Evolutionary conservation across 2,888 invertebrate species (phyloP), one percentile per base, ranked within the genome.

Genomic region (Micoletzkya japonica): DNA sequence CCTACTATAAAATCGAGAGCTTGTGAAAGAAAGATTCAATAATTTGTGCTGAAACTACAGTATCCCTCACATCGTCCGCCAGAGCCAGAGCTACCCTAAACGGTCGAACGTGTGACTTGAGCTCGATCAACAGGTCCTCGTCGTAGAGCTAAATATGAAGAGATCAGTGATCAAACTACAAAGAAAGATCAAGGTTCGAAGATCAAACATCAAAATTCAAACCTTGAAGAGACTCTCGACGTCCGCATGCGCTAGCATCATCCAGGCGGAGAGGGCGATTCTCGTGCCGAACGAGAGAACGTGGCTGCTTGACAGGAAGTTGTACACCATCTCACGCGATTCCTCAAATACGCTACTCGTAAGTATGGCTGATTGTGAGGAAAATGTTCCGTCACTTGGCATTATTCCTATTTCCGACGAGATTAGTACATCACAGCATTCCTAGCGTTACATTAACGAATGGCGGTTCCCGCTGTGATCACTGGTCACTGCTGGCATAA

Each of bases 81-180:
- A 57, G 7, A 17, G 17, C 32, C 6, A 52, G 3, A 6, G 64
- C 67, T 2, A 67, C 67, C 57, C 67, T 36, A 28, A 67, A 30
- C 20, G 67, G 67, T 17, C 57, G 37, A 37, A 67, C 4, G n/a
- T 67, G 67, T 1, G 37, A 30, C n/a, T 67, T 28, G 14, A 57
- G 10, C 44, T 57, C 57, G 6, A 37, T 17, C 4, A 57, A 32
- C 7, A 67, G 57, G 32, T 67, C 67, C 14, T 67, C 67, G 17
- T 67, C 67, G 57, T 67, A 67, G 4, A 56, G 30, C 67, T 67
- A n/a, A 63, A 63, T 39, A 10, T 20, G 26, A 37, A 58, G 34
- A n/a, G 36, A 7, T 32, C 17, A 32, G n/a, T 52, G 52, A n/a
- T 52, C 52, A 14, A 6, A 52, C 24, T 6, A 52, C 52, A n/a